Evolutionary conservation across 2,113 vertebrate species (phyloP).

Genomic region (Corythaeola cristata): DNA sequence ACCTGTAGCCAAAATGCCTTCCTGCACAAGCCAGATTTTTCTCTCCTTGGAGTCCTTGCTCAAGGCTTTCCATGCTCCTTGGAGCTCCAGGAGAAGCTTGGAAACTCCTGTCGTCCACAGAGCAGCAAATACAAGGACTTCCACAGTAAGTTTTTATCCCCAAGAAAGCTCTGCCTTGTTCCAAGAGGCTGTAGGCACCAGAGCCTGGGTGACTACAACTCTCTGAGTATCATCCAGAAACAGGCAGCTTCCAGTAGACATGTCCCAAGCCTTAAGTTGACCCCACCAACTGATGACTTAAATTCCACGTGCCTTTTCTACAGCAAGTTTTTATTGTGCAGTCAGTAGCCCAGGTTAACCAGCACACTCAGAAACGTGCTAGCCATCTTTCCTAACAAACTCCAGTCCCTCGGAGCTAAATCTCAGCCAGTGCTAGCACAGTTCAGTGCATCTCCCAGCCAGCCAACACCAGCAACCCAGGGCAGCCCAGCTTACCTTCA

Average conservation of each 20-base stretch:
- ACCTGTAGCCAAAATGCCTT: background rate
- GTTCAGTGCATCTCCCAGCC: background rate
- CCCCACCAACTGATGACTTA: background rate
- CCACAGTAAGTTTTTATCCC: background rate
- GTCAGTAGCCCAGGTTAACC: background rate
- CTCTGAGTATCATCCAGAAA: background rate
- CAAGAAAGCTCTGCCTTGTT: background rate
- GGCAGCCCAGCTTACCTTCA: background rate
- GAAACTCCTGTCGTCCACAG: background rate
- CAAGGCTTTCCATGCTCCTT: background rate
- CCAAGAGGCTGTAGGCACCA: background rate
- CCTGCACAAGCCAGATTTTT: background rate
- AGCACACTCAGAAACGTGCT: background rate
- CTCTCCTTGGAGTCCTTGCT: background rate
- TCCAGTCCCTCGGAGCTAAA: background rate
- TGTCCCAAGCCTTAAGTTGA: background rate
- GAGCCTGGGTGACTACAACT: background rate
- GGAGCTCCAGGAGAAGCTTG: background rate
- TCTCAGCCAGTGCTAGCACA: background rate
- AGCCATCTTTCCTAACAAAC: background rate
- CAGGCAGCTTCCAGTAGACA: background rate
- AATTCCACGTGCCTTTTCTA: background rate
- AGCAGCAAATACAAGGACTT: background rate
- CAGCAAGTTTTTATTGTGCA: background rate
- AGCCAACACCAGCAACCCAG: background rate